A percentile compares a stretch with the other conserved stretches of the same genome.
Evolutionary conservation across 1,140 invertebrate genomes (phyloP).

Genomic region (Whitmania pigra): DNA sequence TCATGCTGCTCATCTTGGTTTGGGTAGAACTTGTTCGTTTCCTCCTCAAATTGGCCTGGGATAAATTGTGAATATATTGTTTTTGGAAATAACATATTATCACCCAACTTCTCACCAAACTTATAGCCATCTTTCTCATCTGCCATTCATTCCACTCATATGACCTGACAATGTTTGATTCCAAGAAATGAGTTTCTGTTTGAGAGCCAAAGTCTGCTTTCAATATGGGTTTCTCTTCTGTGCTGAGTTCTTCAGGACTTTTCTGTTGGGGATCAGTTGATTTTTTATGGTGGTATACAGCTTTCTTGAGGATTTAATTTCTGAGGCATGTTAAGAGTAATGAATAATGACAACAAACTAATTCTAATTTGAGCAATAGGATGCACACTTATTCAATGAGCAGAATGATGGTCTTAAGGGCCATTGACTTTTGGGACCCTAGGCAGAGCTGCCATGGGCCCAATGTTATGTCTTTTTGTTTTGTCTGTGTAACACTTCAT

Average conservation of each 20-base stretch:
- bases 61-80: neutral
- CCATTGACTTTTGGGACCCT: no score
- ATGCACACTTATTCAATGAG: no score
- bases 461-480: no score
- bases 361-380: no score
- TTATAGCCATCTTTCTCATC: conserved; percentile 53
- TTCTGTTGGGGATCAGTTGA: neutral
- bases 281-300: no score
- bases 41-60: conserved; percentile 40
- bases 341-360: no score
- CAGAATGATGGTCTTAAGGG: no score
- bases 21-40: conserved; percentile 42
- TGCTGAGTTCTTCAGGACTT: neutral
- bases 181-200: conserved; percentile 56
- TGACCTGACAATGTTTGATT: conserved; percentile 50
- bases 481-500: no score
- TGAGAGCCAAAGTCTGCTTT: conserved; percentile 52
- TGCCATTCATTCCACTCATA: conserved; percentile 69
- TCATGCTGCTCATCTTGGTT: conserved; percentile 41
- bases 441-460: no score
- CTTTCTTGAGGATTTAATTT: no score
- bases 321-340: no score
- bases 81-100: neutral
- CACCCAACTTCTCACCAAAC: conserved; percentile 46
- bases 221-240: conserved; percentile 41